Conservation (phyloP, 2,113 vertebrate species). For the Rhynchomys soricoides region DNA sequence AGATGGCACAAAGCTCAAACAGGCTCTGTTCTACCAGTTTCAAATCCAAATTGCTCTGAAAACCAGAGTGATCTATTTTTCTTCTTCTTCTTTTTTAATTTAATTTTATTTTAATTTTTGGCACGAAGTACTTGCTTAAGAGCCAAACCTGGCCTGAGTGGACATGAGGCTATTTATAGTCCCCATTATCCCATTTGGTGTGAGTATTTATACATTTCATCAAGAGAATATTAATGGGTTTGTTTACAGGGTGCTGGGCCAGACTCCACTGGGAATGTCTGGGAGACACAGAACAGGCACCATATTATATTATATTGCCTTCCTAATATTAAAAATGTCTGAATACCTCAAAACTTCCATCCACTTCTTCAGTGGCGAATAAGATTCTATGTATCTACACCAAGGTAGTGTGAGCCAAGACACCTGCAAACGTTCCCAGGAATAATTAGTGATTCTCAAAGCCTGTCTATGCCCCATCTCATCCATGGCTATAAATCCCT, state of each 20-base stretch:
- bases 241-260: constrained; percentile 61
- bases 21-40: constrained; percentile 22
- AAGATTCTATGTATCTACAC: background rate
- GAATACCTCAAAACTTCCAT: background rate
- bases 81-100: background rate
- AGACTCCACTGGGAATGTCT: constrained; percentile 45
- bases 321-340: background rate
- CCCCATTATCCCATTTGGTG: constrained; percentile 62
- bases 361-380: background rate
- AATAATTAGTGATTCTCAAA: background rate
- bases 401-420: background rate
- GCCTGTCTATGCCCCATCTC: background rate
- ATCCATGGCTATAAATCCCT: background rate
- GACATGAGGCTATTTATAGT: constrained; percentile 68
- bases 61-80: background rate
- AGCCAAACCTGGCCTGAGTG: constrained; percentile 55
- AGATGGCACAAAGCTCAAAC: background rate
- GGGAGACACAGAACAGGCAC: background rate
- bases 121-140: background rate
- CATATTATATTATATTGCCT: background rate
- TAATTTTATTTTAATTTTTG: background rate
- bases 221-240: constrained; percentile 71
- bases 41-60: constrained; percentile 27
- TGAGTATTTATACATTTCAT: constrained; percentile 70
- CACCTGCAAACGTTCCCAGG: too few relatives aligned